Base-by-base conservation (phyloP, 2,888 invertebrate genomes). In the Hermaeophaga mercurialis region DNA sequence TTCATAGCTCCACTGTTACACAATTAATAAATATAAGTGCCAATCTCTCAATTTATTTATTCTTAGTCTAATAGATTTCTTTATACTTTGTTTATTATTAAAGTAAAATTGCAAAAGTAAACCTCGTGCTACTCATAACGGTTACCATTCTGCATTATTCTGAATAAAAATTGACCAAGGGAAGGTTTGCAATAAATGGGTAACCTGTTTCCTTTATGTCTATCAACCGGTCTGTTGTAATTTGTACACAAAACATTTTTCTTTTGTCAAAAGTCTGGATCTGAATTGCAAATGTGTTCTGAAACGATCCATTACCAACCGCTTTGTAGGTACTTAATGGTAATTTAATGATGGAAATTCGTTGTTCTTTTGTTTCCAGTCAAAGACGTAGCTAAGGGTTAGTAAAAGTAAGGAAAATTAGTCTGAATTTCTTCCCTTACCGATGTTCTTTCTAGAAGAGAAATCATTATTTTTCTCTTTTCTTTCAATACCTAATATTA, bases 281-380 rank as follows among this genome's bases (percentile, higher is more conserved):
- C 39, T 49, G 49, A 49, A 49, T 49, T 49, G 49, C 49, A 49
- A 49, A 49, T 49, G 17, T 28, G 17, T 31, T 11, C 26, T 17
- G 28, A 39, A 49, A 49, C 39, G 49, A 49, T 39, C 49, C 28
- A 39, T 49, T 39, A 49, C 49, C 14, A 31, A 28, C 14, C 38
- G 49, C 39, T 49, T 49, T 49, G 39, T 38, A 17, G 17, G 28
- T 49, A 49, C 49, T 49, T 49, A 38, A 49, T 49, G 49, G 38
- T 49, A 49, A 49, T 49, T 49, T 49, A 49, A 49, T 39, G 49
- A 49, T 49, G 49, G 49, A 39, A 49, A 49, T 49, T 49, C 28
- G 39, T 11, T 49, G 49, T 39, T 49, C 49, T 49, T 49, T 49
- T 38, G 17, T 39, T 28, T 28, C 18, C 11, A 8, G 8, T 9